phyloP scores from a whole-genome alignment of 2,888 invertebrate species.

The Cosmorhoe ocellata region DNA sequence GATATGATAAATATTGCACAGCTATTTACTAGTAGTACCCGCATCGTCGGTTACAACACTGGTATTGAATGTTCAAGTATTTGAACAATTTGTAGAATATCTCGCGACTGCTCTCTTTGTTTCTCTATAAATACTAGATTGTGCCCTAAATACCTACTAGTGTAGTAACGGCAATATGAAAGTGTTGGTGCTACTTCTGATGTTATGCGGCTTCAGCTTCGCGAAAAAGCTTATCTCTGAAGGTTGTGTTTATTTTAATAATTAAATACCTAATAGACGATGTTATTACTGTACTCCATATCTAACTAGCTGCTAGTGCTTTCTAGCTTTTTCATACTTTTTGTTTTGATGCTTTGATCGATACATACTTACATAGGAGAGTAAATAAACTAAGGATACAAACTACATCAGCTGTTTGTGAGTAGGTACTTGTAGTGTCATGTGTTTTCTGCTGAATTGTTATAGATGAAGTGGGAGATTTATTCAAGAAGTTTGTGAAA shows the following conservation, averaged over 20 bases:
- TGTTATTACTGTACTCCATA: too few species aligned
- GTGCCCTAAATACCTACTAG: slow-evolving; percentile 37
- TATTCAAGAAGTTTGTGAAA: slow-evolving; percentile 55
- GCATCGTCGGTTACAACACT: slow-evolving; percentile 35
- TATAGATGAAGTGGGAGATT: slow-evolving; percentile 53
- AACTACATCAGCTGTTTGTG: too few species aligned
- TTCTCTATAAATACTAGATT: slow-evolving; percentile 46
- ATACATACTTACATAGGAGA: too few species aligned
- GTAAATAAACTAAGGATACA: too few species aligned
- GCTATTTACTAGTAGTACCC: slow-evolving; percentile 35
- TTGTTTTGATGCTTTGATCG: too few species aligned
- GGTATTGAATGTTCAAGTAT: slow-evolving; percentile 37
- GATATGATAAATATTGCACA: slow-evolving; percentile 25
- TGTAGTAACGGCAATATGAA: slow-evolving; percentile 51
- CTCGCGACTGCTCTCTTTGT: slow-evolving; percentile 24
- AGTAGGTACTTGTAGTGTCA: too few species aligned
- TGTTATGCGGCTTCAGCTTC: slow-evolving; percentile 43
- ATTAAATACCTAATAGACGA: too few species aligned
- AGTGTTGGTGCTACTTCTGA: slow-evolving; percentile 47
- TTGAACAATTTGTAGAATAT: slow-evolving; percentile 39
- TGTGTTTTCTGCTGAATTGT: background rate
- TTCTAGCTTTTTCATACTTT: too few species aligned
- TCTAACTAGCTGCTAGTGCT: too few species aligned
- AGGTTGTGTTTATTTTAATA: slow-evolving; percentile 46
- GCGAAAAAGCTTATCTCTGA: slow-evolving; percentile 51